phyloP scores from a whole-genome alignment of 1,140 invertebrate genomes.

The Metopolophium dirhodum region DNA sequence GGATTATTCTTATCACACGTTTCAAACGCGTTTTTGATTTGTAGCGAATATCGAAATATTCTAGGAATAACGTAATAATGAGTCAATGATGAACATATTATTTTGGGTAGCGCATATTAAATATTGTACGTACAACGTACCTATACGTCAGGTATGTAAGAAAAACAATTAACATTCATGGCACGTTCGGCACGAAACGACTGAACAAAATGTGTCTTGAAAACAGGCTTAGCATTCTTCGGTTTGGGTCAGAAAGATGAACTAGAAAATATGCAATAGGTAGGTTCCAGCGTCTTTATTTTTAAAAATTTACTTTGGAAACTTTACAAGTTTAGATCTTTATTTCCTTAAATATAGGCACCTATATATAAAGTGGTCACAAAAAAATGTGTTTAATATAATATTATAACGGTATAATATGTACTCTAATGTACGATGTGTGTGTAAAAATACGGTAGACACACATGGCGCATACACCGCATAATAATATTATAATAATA shows the following conservation, averaged over 20 bases:
- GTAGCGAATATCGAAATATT: not conserved
- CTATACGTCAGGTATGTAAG: not conserved
- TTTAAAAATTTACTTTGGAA: not conserved
- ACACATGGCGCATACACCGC: not conserved
- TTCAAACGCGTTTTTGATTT: not conserved
- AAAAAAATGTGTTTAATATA: too few relatives aligned
- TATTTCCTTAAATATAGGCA: not conserved
- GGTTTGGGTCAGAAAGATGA: conserved; percentile 3
- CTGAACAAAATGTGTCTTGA: not conserved
- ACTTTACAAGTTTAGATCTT: not conserved
- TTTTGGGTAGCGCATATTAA: conserved; percentile 23
- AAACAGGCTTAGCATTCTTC: conserved; percentile 32
- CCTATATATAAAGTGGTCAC: too few relatives aligned
- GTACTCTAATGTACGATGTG: not conserved
- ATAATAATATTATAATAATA: not conserved
- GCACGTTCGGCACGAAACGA: not conserved
- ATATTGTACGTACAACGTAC: not conserved
- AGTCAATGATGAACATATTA: conserved; percentile 36
- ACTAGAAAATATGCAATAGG: not conserved
- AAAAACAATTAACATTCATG: conserved; percentile 17
- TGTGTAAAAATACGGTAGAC: too few relatives aligned
- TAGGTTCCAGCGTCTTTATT: not conserved
- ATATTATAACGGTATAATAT: too few relatives aligned
- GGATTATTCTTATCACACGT: not conserved
- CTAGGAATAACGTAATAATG: conserved; percentile 21